Evolutionary conservation across 2,888 invertebrate species (phyloP), one percentile per base, ranked within the genome.

Genomic region (Charanyca ferruginea): DNA sequence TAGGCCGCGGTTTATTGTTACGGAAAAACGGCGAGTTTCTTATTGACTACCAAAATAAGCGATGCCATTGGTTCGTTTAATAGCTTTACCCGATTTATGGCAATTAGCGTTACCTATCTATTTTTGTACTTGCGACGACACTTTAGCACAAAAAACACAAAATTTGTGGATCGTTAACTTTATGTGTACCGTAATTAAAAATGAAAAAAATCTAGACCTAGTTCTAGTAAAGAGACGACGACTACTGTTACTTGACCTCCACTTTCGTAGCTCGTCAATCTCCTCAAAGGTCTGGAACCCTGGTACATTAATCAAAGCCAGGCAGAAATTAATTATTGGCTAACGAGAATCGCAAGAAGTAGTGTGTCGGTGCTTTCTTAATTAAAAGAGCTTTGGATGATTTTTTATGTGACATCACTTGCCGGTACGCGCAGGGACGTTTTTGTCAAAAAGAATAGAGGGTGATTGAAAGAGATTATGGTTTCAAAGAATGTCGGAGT

Each of bases 251-350:
- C 44, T 48, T 55, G 75, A 69, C 20, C 70, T 63, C 8, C 8
- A 13, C 7, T 23, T 35, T n/a, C 23, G 16, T 32, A 18, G 9
- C 18, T 5, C 11, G 18, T 13, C 13, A 49, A 55, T 20, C 42
- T 45, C 18, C 7, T 13, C 25, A 60, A 41, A 66, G 62, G 13
- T 45, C 72, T 54, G n/a, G 38, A 18, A 22, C 7, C 22, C 49
- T 66, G 66, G 74, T 49, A 23, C 47, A 52, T 66, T 59, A 48
- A 59, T 71, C 51, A 72, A 76, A 71, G 62, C 62, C 23, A 42
- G 32, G 44, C 28, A 45, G 51, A 66, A 72, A 75, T 72, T 76
- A 77, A 77, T 75, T 77, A 72, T 59, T 62, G 62, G 35, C 66
- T 75, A 62, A 72, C 62, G 65, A 65, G 75, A 35, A 70, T 57